Percentiles rank a stretch among this genome's conserved stretches.
Evolutionary conservation across 2,113 vertebrate species (phyloP).

Genomic region (Aspidoscelis tigris): DNA sequence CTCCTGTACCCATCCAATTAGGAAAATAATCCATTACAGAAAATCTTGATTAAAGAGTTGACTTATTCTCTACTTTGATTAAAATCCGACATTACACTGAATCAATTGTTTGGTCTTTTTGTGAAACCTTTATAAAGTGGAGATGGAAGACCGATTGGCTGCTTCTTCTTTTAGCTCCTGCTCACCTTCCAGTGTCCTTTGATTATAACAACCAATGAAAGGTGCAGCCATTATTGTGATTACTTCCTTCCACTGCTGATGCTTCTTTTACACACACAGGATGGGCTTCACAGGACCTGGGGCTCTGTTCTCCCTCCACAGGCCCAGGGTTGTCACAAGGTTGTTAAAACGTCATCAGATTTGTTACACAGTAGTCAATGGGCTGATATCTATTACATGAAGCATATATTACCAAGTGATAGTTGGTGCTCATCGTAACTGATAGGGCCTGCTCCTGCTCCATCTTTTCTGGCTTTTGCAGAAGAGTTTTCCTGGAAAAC

Average conservation of each 20-base stretch:
- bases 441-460: too few relatives aligned
- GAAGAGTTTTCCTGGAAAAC: too few relatives aligned
- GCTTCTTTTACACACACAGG: not conserved
- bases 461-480: too few relatives aligned
- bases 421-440: too few relatives aligned
- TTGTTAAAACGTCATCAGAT: not conserved
- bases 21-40: slow-evolving; percentile 76
- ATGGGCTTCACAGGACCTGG: not conserved
- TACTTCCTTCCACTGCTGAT: not conserved
- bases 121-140: slow-evolving; percentile 53
- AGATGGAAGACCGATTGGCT: slow-evolving; percentile 66
- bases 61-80: slow-evolving; percentile 72
- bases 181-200: slow-evolving; percentile 68
- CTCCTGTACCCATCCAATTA: slow-evolving; percentile 72
- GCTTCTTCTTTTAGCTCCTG: slow-evolving; percentile 44
- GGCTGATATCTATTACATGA: not conserved
- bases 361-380: not conserved
- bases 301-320: not conserved
- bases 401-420: not conserved
- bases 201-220: slow-evolving; percentile 48
- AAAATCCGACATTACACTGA: slow-evolving; percentile 71
- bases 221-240: slow-evolving; percentile 15
- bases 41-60: slow-evolving; percentile 76
- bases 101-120: slow-evolving; percentile 73
- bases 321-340: not conserved